phyloP scores from a whole-genome alignment of 2,797 vertebrate species.

The Gobionotothen gibberifrons region DNA sequence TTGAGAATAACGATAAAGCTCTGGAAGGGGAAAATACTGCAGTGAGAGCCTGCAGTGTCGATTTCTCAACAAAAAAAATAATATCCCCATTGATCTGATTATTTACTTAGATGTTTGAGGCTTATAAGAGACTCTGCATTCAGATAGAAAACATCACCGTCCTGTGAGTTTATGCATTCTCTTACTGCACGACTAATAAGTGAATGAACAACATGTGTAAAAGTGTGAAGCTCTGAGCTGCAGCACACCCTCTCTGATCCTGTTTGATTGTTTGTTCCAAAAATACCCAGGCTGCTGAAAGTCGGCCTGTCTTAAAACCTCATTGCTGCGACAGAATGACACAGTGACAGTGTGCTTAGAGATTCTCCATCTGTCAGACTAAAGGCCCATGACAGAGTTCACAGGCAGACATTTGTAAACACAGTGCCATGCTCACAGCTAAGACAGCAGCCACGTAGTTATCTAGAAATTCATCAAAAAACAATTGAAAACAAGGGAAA shows the following conservation, averaged over 20 bases:
- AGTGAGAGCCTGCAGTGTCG: slow-evolving; percentile 21
- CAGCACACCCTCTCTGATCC: slow-evolving; percentile 12
- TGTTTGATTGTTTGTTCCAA: slow-evolving; percentile 51
- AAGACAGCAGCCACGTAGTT: slow-evolving; percentile 13
- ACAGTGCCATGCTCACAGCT: slow-evolving; percentile 20
- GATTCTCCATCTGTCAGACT: slow-evolving; percentile 63
- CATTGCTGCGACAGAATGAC: slow-evolving; percentile 47
- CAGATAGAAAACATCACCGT: neutral
- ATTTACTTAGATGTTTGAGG: slow-evolving; percentile 42
- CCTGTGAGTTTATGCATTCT: neutral
- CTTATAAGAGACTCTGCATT: neutral
- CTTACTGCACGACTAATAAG: neutral
- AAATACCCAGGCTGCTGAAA: slow-evolving; percentile 44
- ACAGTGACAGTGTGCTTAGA: slow-evolving; percentile 36
- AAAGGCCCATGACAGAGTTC: slow-evolving; percentile 56
- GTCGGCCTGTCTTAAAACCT: slow-evolving; percentile 39
- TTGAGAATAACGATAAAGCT: slow-evolving; percentile 50
- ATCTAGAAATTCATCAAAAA: slow-evolving; percentile 16
- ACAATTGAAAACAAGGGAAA: slow-evolving; percentile 15
- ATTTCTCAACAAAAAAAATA: slow-evolving; percentile 38
- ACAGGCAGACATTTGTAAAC: slow-evolving; percentile 52
- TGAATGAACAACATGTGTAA: slow-evolving; percentile 27
- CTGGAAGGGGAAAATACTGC: slow-evolving; percentile 31
- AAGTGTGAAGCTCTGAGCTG: slow-evolving; percentile 22
- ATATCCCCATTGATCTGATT: slow-evolving; percentile 47